Evolutionary conservation across 2,888 invertebrate genomes (phyloP).

Genomic region (Polylopha cassiicola): DNA sequence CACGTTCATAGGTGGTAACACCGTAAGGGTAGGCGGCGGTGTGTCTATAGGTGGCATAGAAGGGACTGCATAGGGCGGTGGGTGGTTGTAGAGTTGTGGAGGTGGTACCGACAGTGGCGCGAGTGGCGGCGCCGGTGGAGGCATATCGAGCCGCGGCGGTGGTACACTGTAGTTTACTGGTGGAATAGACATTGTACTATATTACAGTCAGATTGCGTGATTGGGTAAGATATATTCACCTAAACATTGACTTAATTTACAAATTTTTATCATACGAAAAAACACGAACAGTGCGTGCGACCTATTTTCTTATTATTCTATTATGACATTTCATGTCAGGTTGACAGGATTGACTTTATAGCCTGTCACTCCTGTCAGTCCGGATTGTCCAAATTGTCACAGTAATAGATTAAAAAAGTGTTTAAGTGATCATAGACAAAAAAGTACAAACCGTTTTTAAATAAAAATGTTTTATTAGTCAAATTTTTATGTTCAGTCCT

Average conservation of each 20-base stretch:
- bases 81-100: conserved; percentile 15
- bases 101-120: conserved; percentile 19
- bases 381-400: too few relatives aligned
- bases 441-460: too few relatives aligned
- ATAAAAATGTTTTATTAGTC: too few relatives aligned
- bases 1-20: conserved; percentile 21
- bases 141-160: conserved; percentile 47
- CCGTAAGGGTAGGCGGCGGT: conserved; percentile 12
- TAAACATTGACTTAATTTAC: not conserved
- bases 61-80: conserved; percentile 8
- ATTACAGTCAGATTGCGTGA: not conserved
- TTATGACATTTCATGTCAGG: too few relatives aligned
- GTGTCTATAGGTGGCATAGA: conserved; percentile 4
- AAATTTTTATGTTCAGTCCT: too few relatives aligned
- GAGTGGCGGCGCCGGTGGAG: conserved; percentile 35
- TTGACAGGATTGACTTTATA: too few relatives aligned
- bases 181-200: conserved; percentile 49
- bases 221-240: not conserved
- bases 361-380: too few relatives aligned
- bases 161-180: conserved; percentile 52
- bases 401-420: too few relatives aligned
- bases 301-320: too few relatives aligned
- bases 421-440: too few relatives aligned
- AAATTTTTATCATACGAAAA: not conserved
- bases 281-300: too few relatives aligned